phyloP scores from a whole-genome alignment of 2,113 vertebrate species.

The Pelecanoides urinatrix region DNA sequence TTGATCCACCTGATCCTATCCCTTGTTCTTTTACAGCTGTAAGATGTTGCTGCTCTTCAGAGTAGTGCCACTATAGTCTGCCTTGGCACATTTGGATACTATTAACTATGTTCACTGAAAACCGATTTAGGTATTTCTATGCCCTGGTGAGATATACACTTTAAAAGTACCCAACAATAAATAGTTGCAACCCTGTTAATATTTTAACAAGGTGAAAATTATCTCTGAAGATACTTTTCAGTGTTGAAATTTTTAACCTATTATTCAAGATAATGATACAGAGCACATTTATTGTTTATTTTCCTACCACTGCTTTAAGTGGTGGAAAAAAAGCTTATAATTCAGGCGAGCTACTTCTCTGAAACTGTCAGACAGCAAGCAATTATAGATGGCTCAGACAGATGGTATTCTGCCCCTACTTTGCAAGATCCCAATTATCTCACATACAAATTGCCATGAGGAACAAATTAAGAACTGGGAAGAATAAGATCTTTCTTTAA shows the following conservation, averaged over 20 bases:
- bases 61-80: background rate
- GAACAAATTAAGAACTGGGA: background rate
- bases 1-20: background rate
- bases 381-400: background rate
- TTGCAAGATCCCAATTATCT: constrained; percentile 9
- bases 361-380: background rate
- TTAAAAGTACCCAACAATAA: background rate
- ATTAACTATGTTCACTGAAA: background rate
- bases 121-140: background rate
- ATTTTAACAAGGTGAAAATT: background rate
- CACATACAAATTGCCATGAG: background rate
- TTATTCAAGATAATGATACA: background rate
- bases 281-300: background rate
- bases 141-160: background rate
- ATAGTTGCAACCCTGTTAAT: background rate
- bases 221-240: background rate
- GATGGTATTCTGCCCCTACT: background rate
- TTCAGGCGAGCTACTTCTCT: background rate
- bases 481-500: background rate
- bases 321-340: background rate
- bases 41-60: background rate
- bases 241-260: background rate
- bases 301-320: background rate
- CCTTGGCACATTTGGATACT: background rate
- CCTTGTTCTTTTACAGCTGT: background rate